phyloP scores from a whole-genome alignment of 2,113 vertebrate genomes.

The Gracilinanus agilis region DNA sequence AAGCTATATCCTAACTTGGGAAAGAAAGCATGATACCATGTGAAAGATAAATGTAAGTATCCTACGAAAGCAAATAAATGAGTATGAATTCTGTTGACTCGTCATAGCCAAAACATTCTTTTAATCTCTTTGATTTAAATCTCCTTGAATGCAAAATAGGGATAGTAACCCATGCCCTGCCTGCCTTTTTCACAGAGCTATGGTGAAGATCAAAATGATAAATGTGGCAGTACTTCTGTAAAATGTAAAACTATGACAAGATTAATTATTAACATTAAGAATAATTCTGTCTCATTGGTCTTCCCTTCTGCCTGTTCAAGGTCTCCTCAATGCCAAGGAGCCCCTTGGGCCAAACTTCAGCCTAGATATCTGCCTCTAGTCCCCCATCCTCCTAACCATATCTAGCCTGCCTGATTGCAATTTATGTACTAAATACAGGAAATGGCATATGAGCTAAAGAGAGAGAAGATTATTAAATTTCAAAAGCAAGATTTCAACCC shows the following conservation, averaged over 20 bases:
- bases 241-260: not conserved
- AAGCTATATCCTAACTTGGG: not conserved
- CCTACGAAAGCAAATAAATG: not conserved
- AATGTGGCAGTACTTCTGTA: not conserved
- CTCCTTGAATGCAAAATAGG: not conserved
- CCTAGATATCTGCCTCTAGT: not conserved
- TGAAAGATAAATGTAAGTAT: not conserved
- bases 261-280: not conserved
- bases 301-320: not conserved
- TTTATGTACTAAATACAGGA: not conserved
- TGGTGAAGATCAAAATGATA: not conserved
- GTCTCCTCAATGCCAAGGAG: not conserved
- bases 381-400: not conserved
- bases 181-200: not conserved
- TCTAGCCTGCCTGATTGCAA: no score
- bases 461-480: not conserved
- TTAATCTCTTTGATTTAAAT: not conserved
- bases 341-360: not conserved
- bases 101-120: not conserved
- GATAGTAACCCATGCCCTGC: not conserved
- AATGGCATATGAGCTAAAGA: not conserved
- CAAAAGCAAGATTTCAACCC: not conserved
- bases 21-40: not conserved
- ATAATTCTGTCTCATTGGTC: not conserved
- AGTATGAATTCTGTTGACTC: not conserved